Percentiles rank a stretch among this genome's conserved stretches.
Evolutionary conservation across 2,113 vertebrate species (phyloP).

Genomic region (Campylorhamphus procurvoides): DNA sequence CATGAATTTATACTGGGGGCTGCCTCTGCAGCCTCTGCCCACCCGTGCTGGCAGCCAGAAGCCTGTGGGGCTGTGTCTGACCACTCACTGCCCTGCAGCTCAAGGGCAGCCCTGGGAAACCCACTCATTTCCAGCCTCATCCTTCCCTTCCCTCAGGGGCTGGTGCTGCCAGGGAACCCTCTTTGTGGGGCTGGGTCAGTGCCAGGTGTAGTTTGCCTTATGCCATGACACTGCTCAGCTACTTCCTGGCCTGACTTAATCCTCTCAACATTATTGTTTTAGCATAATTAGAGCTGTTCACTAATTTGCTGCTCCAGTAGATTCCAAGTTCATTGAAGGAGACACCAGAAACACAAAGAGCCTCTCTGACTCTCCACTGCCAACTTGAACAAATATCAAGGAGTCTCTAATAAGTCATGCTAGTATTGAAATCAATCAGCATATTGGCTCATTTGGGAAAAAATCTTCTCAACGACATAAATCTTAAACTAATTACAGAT

Average conservation of each 20-base stretch:
- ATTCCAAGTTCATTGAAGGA: not conserved
- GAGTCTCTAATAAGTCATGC: not conserved
- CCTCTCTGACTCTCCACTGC: not conserved
- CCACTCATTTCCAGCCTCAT: not conserved
- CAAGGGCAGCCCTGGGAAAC: not conserved
- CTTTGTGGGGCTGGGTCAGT: not conserved
- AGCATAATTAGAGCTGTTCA: not conserved
- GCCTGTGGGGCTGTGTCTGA: not conserved
- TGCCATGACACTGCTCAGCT: not conserved
- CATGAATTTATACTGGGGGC: not conserved
- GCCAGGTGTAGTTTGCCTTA: not conserved
- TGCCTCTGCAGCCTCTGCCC: not conserved
- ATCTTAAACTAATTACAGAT: not conserved
- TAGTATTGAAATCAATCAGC: not conserved
- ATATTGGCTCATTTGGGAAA: not conserved
- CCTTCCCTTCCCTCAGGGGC: not conserved
- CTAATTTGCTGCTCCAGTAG: not conserved
- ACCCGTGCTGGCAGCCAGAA: not conserved
- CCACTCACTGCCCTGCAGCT: not conserved
- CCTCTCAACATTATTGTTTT: not conserved
- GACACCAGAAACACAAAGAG: not conserved
- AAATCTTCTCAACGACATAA: not conserved
- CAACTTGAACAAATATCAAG: not conserved
- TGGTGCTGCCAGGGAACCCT: fast-evolving
- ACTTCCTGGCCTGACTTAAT: not conserved